Conservation (phyloP, 2,888 invertebrate species). For the Oscheius myriophilus region DNA sequence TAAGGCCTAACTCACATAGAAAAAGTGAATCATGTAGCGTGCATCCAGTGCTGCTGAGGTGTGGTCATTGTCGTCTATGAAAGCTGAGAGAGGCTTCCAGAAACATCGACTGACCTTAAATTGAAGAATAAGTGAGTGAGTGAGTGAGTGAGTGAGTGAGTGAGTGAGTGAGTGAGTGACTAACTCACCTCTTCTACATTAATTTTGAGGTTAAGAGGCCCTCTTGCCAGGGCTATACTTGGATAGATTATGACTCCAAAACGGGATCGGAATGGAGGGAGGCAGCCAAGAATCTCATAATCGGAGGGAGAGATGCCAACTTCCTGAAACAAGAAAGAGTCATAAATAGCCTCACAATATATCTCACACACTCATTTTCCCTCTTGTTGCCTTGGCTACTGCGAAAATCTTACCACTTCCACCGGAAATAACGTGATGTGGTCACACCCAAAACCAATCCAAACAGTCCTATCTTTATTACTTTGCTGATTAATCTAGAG, state of each 20-base stretch:
- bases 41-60: slow-evolving; percentile 32
- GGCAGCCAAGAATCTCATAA: slow-evolving; percentile 44
- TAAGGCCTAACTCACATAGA: slow-evolving; percentile 37
- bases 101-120: slow-evolving; percentile 37
- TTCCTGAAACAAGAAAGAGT: slow-evolving; percentile 37
- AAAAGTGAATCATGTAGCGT: slow-evolving; percentile 41
- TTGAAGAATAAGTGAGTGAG: neutral
- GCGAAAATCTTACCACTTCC: no score
- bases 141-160: neutral
- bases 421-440: no score
- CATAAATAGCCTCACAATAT: no score
- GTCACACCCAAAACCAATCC: no score
- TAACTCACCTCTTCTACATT: slow-evolving; percentile 1
- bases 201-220: neutral
- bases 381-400: no score
- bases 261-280: slow-evolving; percentile 47
- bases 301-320: slow-evolving; percentile 43
- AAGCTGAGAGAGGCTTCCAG: slow-evolving; percentile 43
- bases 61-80: slow-evolving; percentile 36
- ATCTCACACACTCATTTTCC: no score
- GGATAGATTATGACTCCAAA: slow-evolving; percentile 53
- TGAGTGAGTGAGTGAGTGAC: neutral
- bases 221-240: slow-evolving; percentile 43
- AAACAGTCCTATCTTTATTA: no score
- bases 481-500: no score